Base-by-base conservation (phyloP, 2,888 invertebrate species). In the Eristalis tenax region DNA sequence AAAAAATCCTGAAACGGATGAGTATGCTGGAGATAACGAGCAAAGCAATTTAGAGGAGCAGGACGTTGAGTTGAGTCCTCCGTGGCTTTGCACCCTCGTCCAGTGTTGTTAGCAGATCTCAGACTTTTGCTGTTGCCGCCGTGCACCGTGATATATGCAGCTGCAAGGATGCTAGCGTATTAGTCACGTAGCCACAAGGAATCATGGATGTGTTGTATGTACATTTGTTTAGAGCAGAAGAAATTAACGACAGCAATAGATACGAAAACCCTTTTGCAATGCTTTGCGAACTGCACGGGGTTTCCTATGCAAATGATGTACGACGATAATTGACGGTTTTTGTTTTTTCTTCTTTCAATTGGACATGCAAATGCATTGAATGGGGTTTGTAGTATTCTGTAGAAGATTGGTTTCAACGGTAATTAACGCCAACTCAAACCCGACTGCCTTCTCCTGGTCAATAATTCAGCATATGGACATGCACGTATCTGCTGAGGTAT, bases 1-100 rank as follows among this genome's bases (percentile, higher is more conserved):
- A 59, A 59, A 59, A 65, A 57, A 18, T 15, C 10, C 76, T 71
- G 64, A 79, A 87, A 87, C 75, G 87, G 87, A 87, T 76, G 87
- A 83, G 83, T 70, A 83, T 76, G 68, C 75, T 38, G 83, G 79
- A 87, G 87, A 87, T 87, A 87, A 87, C 87, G 87, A 87, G 87
- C 87, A 76, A 87, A 87, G 87, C 83, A 87, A 87, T 87, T 87
- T 87, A 79, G 87, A 80, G 71, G 66, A 79, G 79, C 76, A 83
- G 79, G 63, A 83, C 73, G 76, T 79, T 59, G 50, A 78, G 73
- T 83, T 59, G 50, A 78, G 69, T 83, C 79, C 76, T 80, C 69
- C 65, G 78, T 71, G 61, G 83, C 70, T 77, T 74, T 73, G 74
- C 61, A 86, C 61, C 69, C 38, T 77, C 65, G 69, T 66, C 69